Conservation (phyloP, 2,797 vertebrate species). For the Scarus forsteni region DNA sequence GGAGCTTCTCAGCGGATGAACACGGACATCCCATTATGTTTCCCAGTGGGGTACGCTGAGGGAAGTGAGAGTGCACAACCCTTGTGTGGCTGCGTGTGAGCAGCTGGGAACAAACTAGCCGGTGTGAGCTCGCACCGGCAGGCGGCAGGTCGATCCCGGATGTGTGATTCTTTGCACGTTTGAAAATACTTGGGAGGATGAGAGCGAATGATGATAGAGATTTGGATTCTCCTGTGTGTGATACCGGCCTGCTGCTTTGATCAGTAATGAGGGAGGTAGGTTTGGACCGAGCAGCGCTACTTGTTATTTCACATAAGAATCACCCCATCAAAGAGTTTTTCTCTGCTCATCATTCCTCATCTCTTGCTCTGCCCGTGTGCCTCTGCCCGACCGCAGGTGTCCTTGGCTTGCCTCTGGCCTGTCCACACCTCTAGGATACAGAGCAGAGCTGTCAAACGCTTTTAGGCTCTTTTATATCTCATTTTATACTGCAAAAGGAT, state of each 20-base stretch:
- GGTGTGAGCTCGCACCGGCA: slow-evolving; percentile 12
- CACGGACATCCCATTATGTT: slow-evolving; percentile 62
- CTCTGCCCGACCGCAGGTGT: slow-evolving; percentile 39
- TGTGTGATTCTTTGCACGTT: slow-evolving; percentile 35
- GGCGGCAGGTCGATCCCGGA: not conserved
- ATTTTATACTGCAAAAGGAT: slow-evolving; percentile 8
- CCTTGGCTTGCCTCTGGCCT: slow-evolving; percentile 55
- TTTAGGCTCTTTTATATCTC: slow-evolving; percentile 16
- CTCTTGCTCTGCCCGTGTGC: slow-evolving; percentile 20
- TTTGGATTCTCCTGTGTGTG: slow-evolving; percentile 28
- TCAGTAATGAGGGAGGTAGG: slow-evolving; percentile 62
- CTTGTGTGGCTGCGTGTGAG: slow-evolving; percentile 11
- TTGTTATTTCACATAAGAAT: slow-evolving; percentile 69
- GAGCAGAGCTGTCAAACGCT: slow-evolving; percentile 38
- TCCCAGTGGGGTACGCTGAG: slow-evolving; percentile 36
- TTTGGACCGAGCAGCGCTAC: slow-evolving; percentile 26
- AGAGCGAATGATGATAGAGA: slow-evolving; percentile 35
- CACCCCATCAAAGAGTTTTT: slow-evolving; percentile 65
- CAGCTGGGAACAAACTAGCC: slow-evolving; percentile 3
- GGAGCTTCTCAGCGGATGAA: slow-evolving; percentile 55
- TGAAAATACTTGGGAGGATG: slow-evolving; percentile 10
- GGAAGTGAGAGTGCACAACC: slow-evolving; percentile 17
- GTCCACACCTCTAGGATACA: slow-evolving; percentile 18
- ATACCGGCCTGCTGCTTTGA: slow-evolving; percentile 58
- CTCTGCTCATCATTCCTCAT: slow-evolving; percentile 14